Evolutionary conservation across 2,113 vertebrate species (phyloP), one percentile per base, ranked within the genome.

Genomic region (Platichthys flesus): DNA sequence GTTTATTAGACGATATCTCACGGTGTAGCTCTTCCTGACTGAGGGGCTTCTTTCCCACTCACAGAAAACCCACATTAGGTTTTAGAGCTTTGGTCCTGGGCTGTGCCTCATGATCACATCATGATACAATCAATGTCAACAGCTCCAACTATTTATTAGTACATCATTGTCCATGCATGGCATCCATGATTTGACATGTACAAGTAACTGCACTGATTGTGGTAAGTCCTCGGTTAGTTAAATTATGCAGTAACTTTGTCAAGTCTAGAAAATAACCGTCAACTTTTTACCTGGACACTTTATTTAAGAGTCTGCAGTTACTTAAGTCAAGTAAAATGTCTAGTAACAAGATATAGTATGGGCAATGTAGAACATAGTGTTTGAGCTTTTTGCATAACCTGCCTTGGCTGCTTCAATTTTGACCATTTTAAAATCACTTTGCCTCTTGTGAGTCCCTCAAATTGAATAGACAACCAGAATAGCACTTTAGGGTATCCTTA

Each of bases 81-180:
- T 42, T 58, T 13, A 61, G 20, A 23, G 57, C 18, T 52, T 23
- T 59, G 64, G 58, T 65, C 74, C 68, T 58, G 64, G 28, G 4
- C 51, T 42, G 26, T 1, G 9, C 9, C 37, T 21, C 57, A 16
- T 42, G 23, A 45, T 20, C 21, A 58, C 67, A 73, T 47, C 60
- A 6, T 5, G 21, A 59, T 59, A 77, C 21, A 58, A 28, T 58
- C 40, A 13, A 42, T 12, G 12, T 3, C 10, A 42, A 42, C 40
- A 13, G 40, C 40, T 13, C 9, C 3, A 42, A 42, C 40, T 42
- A 10, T 13, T 42, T 42, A 42, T 42, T 13, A 12, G 40, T 2
- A 42, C 40, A 13, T 3, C 40, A 42, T 9, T 37, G 35, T 37
- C 40, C 40, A 42, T 12, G 40, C 9, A 42, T 10, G 47, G 5